Conservation (phyloP, 2,888 invertebrate species). For the Lymantria dispar region DNA sequence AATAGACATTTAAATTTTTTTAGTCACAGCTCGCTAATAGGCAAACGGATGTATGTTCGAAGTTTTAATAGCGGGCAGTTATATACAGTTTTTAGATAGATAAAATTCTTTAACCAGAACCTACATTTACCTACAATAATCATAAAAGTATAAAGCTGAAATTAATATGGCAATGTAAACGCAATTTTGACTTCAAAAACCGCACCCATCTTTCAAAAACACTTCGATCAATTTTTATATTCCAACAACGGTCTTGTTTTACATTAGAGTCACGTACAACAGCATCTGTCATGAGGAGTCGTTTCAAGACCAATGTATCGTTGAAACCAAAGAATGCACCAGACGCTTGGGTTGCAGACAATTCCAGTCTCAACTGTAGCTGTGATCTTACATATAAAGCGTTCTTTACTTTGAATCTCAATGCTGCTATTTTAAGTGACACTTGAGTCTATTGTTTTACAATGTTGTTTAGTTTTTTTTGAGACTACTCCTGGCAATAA, state of each 20-base stretch:
- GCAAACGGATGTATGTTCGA: too few relatives aligned
- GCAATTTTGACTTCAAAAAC: conserved; percentile 31
- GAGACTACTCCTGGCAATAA: too few relatives aligned
- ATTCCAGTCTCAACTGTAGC: conserved; percentile 20
- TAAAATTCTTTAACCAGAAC: too few relatives aligned
- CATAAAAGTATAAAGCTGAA: too few relatives aligned
- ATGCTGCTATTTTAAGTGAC: conserved; percentile 25
- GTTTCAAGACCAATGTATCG: conserved; percentile 60
- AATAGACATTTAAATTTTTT: too few relatives aligned
- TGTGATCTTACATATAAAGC: conserved; percentile 23
- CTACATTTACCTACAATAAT: too few relatives aligned
- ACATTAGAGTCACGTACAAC: conserved; percentile 63
- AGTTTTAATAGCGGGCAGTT: too few relatives aligned
- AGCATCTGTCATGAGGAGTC: conserved; percentile 63
- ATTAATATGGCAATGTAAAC: conserved; percentile 31
- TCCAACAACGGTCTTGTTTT: conserved; percentile 52
- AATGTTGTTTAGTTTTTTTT: conserved; percentile 11
- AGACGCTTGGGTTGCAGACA: conserved; percentile 26
- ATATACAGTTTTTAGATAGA: too few relatives aligned
- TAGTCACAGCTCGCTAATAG: too few relatives aligned
- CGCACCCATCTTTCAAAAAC: conserved; percentile 26
- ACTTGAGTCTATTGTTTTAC: conserved; percentile 26
- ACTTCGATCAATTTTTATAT: conserved; percentile 56
- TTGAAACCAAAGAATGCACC: conserved; percentile 49
- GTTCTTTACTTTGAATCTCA: conserved; percentile 24